Evolutionary conservation across 2,113 vertebrate genomes (phyloP).

Genomic region (Chloroceryle aenea): DNA sequence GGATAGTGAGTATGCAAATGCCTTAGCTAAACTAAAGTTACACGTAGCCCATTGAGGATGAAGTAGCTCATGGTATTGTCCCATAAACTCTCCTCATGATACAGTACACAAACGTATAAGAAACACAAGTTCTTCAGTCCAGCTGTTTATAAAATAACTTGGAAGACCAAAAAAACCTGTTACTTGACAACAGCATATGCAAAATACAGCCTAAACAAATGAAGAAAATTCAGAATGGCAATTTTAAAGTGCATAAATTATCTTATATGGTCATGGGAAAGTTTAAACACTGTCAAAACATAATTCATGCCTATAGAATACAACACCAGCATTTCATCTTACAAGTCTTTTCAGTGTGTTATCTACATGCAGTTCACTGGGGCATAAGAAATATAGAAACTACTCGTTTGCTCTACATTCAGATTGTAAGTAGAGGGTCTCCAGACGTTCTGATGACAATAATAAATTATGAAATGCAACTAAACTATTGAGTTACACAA

Average conservation of each 20-base stretch:
- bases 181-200: neutral
- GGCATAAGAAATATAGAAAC: neutral
- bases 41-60: neutral
- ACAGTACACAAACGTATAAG: neutral
- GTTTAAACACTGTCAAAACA: neutral
- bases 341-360: neutral
- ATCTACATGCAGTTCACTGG: neutral
- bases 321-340: neutral
- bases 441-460: neutral
- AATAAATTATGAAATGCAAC: neutral
- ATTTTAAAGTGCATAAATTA: neutral
- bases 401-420: neutral
- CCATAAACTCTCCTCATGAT: neutral
- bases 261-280: neutral
- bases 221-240: neutral
- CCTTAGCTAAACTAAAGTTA: neutral
- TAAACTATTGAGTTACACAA: neutral
- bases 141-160: neutral
- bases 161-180: neutral
- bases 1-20: neutral
- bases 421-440: neutral
- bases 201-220: neutral
- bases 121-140: neutral
- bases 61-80: neutral
- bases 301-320: neutral